phyloP scores from a whole-genome alignment of 2,888 invertebrate species.

The Acrobasis suavella region DNA sequence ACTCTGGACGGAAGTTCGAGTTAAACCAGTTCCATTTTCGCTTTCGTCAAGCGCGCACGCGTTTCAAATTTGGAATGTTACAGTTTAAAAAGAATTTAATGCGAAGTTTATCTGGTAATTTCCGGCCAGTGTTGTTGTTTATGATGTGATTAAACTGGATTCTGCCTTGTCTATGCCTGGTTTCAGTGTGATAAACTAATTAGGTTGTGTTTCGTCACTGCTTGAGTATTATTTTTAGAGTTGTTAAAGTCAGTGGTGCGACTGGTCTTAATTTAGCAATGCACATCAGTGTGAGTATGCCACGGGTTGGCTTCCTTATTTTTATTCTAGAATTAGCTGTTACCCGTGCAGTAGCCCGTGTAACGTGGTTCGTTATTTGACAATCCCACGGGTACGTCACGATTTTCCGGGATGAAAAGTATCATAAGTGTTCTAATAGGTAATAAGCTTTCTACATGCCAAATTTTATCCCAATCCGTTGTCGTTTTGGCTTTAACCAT shows the following conservation, averaged over 20 bases:
- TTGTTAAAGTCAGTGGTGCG: conserved; percentile 75
- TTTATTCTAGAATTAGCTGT: conserved; percentile 41
- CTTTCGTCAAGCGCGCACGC: conserved; percentile 59
- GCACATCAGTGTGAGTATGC: conserved; percentile 72
- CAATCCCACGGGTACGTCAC: too few species aligned
- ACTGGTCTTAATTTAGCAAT: conserved; percentile 77
- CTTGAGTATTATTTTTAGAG: conserved; percentile 73
- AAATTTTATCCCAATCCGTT: too few species aligned
- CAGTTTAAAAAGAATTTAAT: conserved; percentile 43
- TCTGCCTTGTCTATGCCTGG: conserved; percentile 31
- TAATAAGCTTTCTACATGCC: too few species aligned
- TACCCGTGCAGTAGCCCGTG: too few species aligned
- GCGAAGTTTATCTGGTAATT: conserved; percentile 38
- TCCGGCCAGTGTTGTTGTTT: conserved; percentile 43
- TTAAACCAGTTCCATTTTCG: conserved; percentile 79
- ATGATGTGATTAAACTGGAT: conserved; percentile 34
- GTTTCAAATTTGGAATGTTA: conserved; percentile 48
- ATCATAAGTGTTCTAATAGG: too few species aligned
- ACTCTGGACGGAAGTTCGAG: conserved; percentile 59
- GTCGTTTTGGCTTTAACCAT: too few species aligned
- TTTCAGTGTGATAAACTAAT: conserved; percentile 37
- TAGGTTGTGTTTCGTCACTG: conserved; percentile 74
- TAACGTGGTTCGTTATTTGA: too few species aligned
- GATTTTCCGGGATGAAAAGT: too few species aligned
- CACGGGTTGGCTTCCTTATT: conserved; percentile 67